Evolutionary conservation across 1,140 invertebrate species (phyloP).

Genomic region (Zaprionus taronus): DNA sequence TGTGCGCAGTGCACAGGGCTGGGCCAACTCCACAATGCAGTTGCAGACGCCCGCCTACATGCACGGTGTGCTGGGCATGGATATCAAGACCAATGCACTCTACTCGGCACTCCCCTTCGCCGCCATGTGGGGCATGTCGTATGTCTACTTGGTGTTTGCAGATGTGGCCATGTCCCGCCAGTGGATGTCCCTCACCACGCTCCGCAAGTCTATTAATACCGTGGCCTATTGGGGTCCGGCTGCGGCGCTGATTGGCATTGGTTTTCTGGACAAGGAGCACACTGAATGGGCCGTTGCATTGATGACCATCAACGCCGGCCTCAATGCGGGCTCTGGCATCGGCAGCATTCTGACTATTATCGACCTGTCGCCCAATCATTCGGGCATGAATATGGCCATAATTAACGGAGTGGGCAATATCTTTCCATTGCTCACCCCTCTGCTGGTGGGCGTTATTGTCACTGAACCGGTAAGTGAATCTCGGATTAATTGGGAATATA

Average conservation of each 20-base stretch:
- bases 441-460: constrained; percentile 87
- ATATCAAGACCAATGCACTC: constrained; percentile 90
- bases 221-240: constrained; percentile 87
- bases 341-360: constrained; percentile 89
- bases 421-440: constrained; percentile 89
- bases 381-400: constrained; percentile 88
- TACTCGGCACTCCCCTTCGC: constrained; percentile 92
- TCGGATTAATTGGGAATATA: background rate
- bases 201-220: constrained; percentile 89
- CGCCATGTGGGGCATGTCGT: constrained; percentile 88
- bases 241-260: constrained; percentile 86
- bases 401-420: constrained; percentile 90
- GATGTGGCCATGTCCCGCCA: constrained; percentile 53
- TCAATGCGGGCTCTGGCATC: constrained; percentile 90
- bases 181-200: constrained; percentile 58
- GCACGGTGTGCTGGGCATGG: constrained; percentile 89
- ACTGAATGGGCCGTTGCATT: constrained; percentile 86
- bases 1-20: constrained; percentile 94
- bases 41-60: constrained; percentile 91
- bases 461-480: constrained; percentile 86
- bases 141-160: constrained; percentile 85
- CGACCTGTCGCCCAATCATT: constrained; percentile 91
- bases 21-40: constrained; percentile 96
- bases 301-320: constrained; percentile 89
- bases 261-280: constrained; percentile 84